Base-by-base conservation (phyloP, 1,140 invertebrate species). In the Ylistrum balloti region DNA sequence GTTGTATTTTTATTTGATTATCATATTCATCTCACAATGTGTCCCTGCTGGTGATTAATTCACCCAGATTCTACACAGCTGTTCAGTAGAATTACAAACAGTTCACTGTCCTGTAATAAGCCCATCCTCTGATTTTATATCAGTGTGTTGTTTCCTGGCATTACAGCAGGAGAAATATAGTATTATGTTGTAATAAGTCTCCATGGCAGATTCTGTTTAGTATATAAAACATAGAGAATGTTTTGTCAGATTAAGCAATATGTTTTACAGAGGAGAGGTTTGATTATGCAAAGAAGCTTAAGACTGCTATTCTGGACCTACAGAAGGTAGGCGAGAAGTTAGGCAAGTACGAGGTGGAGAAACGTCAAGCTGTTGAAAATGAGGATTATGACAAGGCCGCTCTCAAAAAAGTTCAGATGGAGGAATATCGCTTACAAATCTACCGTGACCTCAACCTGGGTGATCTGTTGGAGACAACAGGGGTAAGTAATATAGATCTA, bases 361-460 rank as follows among this genome's bases (percentile, higher is more conserved):
- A 99, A 94, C 97, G 98, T 38, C 98, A 98, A 89, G 98, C 98
- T 0, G 98, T 99, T 11, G 98, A 98, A 33, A 97, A 98, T 89
- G 98, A 99, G 94, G 98, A 99, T 96, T 99, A 98, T 94, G 98
- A 98, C 91, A 97, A 98, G 92, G 99, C 98, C 0, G 97, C 98
- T 88, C 96, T 98, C 32, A 99, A 99, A 96, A 98, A 99, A 93
- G 97, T 98, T 89, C 98, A 99, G 96, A 98, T 99, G 91, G 98
- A 99, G 93, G 97, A 98, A 86, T 98, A 98, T 93, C 97, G 98
- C 90, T 96, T 97, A 11, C 97, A 97, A 88, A 97, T 98, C 3
- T 98, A 98, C 93, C 96, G 97, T 88, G 97, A 97, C 87, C 95
- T 98, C 0, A 96, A 97, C 90, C 96, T 98, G 0, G 97, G 98